Percentiles rank a stretch among this genome's conserved stretches.
phyloP scores from a whole-genome alignment of 2,113 vertebrate species.

The Erythrocercus mccallii region DNA sequence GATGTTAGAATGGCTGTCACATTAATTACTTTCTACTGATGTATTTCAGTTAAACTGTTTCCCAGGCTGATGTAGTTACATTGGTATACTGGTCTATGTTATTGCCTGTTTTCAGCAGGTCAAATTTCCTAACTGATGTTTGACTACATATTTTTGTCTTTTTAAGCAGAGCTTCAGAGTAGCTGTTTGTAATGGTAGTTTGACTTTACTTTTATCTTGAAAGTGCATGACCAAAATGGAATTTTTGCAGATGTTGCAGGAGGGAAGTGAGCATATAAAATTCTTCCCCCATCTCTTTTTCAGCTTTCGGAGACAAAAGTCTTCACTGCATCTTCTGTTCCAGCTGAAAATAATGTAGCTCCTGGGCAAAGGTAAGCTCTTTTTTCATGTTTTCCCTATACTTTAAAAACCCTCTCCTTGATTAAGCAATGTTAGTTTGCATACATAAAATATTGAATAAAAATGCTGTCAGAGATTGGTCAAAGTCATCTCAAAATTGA shows the following conservation, averaged over 20 bases:
- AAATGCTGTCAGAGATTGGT: background rate
- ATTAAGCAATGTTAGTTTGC: background rate
- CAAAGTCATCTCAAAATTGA: background rate
- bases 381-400: background rate
- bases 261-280: background rate
- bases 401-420: background rate
- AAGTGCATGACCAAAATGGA: background rate
- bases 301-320: conserved; percentile 98
- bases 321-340: conserved; percentile 89
- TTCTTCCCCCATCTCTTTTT: background rate
- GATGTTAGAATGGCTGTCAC: background rate
- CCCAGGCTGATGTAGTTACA: background rate
- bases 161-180: background rate
- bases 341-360: conserved; percentile 82
- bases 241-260: background rate
- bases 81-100: background rate
- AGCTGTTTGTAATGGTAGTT: background rate
- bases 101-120: background rate
- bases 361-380: conserved; percentile 81
- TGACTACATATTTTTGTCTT: background rate
- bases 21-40: background rate
- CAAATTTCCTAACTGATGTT: background rate
- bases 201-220: background rate
- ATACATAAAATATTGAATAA: background rate
- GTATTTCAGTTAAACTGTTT: background rate